A percentile compares a stretch with the other conserved stretches of the same genome.
phyloP scores from a whole-genome alignment of 2,888 invertebrate genomes.

The Psylliodes chrysocephalus region DNA sequence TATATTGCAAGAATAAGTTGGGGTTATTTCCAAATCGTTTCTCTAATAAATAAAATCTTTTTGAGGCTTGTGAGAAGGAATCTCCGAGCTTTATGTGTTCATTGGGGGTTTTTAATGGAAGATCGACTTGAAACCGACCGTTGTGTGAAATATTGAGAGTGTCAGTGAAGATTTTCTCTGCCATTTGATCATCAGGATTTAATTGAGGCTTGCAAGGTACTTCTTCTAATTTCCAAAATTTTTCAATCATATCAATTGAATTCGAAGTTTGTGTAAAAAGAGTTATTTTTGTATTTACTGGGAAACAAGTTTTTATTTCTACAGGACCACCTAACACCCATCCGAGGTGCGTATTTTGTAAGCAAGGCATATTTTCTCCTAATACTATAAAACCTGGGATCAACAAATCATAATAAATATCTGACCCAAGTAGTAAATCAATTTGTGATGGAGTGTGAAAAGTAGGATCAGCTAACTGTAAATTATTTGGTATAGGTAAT shows the following conservation, averaged over 20 bases:
- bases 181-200: neutral
- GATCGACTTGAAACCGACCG: slow-evolving; percentile 1
- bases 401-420: slow-evolving; percentile 16
- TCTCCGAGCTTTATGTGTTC: neutral
- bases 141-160: neutral
- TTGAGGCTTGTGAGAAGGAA: neutral
- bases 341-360: slow-evolving; percentile 11
- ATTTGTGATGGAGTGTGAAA: slow-evolving; percentile 12
- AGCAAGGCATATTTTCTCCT: slow-evolving; percentile 1
- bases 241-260: slow-evolving; percentile 4
- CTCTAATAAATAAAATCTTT: neutral
- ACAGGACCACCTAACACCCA: neutral
- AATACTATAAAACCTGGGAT: slow-evolving; percentile 10
- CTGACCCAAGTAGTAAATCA: slow-evolving; percentile 23
- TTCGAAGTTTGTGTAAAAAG: no score
- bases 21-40: slow-evolving; percentile 2
- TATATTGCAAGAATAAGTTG: neutral
- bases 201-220: neutral
- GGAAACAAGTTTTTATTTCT: no score
- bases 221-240: slow-evolving; percentile 5
- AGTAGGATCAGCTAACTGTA: slow-evolving; percentile 17
- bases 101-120: neutral
- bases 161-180: neutral
- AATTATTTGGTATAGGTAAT: neutral
- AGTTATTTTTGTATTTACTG: no score